Evolutionary conservation across 2,797 vertebrate species (phyloP).

Genomic region (Lepus oiostolus): DNA sequence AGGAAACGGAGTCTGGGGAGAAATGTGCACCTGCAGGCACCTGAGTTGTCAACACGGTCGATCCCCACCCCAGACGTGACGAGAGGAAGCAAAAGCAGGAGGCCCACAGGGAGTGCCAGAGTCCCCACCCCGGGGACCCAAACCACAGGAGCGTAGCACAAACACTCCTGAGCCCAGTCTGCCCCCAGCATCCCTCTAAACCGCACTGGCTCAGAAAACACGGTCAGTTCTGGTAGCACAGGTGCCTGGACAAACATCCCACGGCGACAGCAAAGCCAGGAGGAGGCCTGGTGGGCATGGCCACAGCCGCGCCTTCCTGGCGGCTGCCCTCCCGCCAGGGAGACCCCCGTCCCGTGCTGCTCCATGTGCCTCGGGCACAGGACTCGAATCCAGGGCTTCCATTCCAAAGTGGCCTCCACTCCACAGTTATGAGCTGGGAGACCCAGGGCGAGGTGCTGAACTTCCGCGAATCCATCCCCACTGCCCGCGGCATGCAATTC

Average conservation of each 20-base stretch:
- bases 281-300: accelerated
- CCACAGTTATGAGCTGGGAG: accelerated
- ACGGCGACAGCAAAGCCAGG: accelerated
- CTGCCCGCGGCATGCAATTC: neutral
- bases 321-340: neutral
- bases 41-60: neutral
- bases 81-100: neutral
- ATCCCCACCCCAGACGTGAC: neutral
- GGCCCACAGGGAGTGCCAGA: neutral
- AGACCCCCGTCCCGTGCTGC: accelerated
- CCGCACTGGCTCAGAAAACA: constrained; percentile 84
- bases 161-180: constrained; percentile 78
- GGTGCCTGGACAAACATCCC: neutral
- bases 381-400: accelerated
- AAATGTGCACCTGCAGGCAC: neutral
- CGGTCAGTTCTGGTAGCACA: constrained; percentile 73
- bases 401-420: neutral
- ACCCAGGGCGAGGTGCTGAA: neutral
- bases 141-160: neutral
- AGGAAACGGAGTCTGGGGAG: constrained; percentile 26
- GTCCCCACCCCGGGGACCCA: neutral
- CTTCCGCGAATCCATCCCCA: neutral
- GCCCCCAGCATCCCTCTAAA: constrained; percentile 83
- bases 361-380: accelerated
- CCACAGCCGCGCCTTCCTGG: accelerated